Evolutionary conservation across 2,797 vertebrate species (phyloP).

Genomic region (Gorsachius magnificus): DNA sequence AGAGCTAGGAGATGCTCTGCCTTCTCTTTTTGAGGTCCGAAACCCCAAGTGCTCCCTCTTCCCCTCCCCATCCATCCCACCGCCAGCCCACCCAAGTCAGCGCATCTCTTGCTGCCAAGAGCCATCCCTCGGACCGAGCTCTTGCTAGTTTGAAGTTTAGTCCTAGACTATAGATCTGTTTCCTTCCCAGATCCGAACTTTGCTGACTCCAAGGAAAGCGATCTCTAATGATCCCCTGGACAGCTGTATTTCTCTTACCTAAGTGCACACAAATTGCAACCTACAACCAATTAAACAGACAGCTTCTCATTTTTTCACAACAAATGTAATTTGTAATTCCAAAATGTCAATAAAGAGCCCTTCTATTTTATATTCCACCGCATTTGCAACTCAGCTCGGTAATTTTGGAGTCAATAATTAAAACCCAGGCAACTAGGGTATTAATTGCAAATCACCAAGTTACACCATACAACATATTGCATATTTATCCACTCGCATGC

Average conservation of each 20-base stretch:
- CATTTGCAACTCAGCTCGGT: neutral
- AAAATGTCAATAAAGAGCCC: slow-evolving; percentile 26
- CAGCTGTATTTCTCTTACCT: slow-evolving; percentile 46
- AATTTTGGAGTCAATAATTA: slow-evolving; percentile 23
- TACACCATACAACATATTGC: neutral
- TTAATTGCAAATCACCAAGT: slow-evolving; percentile 31
- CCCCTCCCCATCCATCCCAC: neutral
- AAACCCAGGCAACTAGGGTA: slow-evolving; percentile 1
- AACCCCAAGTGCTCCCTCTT: neutral
- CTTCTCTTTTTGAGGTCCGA: neutral
- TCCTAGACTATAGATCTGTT: slow-evolving; percentile 43
- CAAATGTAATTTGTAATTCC: slow-evolving; percentile 57
- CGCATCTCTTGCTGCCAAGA: neutral
- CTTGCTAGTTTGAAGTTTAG: slow-evolving; percentile 6
- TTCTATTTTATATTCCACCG: slow-evolving; percentile 5
- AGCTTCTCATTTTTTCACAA: slow-evolving; percentile 21
- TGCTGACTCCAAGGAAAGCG: slow-evolving; percentile 63
- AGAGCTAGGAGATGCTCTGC: neutral
- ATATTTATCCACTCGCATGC: neutral
- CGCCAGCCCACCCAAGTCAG: neutral
- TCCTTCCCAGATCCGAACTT: slow-evolving; percentile 12
- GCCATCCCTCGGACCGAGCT: neutral
- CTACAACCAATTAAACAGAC: slow-evolving; percentile 61
- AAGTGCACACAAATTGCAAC: slow-evolving; percentile 63
- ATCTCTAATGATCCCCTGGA: slow-evolving; percentile 39